phyloP scores from a whole-genome alignment of 2,888 invertebrate species.

The Himalopsyche japonica region DNA sequence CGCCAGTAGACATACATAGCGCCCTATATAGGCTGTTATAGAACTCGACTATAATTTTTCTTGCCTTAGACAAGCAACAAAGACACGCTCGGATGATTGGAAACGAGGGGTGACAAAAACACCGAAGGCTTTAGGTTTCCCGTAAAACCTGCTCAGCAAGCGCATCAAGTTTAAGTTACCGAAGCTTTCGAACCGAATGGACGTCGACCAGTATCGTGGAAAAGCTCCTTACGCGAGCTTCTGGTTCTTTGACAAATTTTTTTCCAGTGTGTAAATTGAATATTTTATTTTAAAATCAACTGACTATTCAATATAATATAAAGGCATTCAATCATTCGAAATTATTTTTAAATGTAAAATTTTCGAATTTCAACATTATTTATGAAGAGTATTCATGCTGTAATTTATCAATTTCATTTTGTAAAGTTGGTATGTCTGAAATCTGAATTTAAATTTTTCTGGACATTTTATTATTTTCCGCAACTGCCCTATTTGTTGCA shows the following conservation, averaged over 20 bases:
- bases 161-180: neutral
- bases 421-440: too few relatives aligned
- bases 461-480: too few relatives aligned
- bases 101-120: neutral
- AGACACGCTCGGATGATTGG: neutral
- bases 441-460: too few relatives aligned
- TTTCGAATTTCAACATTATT: too few relatives aligned
- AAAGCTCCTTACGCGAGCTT: neutral
- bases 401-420: too few relatives aligned
- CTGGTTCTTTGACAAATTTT: neutral
- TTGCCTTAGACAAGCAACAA: neutral
- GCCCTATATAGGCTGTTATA: neutral
- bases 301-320: too few relatives aligned
- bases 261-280: neutral
- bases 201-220: neutral
- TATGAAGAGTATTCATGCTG: too few relatives aligned
- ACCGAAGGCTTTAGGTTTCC: neutral
- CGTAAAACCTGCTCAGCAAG: neutral
- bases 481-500: too few relatives aligned
- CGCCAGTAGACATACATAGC: neutral
- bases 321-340: too few relatives aligned
- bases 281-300: neutral
- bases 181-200: neutral
- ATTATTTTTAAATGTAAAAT: too few relatives aligned
- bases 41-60: neutral